Conservation (phyloP, 2,797 vertebrate genomes). For the Pygocentrus nattereri region DNA sequence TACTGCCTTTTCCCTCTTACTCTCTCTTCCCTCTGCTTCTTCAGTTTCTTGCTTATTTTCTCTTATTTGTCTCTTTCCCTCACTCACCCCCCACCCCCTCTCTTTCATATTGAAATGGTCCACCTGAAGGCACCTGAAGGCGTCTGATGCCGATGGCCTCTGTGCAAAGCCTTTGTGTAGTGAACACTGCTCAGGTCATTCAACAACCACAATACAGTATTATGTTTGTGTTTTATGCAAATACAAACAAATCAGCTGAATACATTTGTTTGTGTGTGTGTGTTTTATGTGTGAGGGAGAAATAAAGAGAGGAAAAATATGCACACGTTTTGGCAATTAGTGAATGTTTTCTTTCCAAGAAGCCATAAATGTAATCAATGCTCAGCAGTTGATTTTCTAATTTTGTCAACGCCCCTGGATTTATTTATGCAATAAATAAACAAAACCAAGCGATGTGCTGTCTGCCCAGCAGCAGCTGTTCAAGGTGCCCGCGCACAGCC, state of each 20-base stretch:
- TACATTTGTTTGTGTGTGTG: constrained; percentile 7
- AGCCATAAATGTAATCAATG: constrained; percentile 51
- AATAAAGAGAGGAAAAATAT: neutral
- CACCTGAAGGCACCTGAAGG: constrained; percentile 42
- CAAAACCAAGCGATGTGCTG: neutral
- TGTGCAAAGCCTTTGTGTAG: constrained; percentile 25
- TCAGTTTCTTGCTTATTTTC: neutral
- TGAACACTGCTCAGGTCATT: constrained; percentile 28
- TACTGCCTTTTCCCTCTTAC: neutral
- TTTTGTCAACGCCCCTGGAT: constrained; percentile 24
- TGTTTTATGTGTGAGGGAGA: neutral
- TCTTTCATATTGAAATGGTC: constrained; percentile 32
- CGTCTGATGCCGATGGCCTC: neutral
- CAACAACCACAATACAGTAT: constrained; percentile 37
- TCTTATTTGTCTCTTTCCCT: neutral
- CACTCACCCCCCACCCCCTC: neutral
- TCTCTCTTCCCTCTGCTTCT: neutral
- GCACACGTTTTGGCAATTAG: neutral
- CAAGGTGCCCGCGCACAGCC: neutral
- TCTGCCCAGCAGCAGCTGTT: neutral
- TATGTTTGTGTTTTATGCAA: constrained; percentile 51
- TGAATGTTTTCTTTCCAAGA: constrained; percentile 21
- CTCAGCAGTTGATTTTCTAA: constrained; percentile 19
- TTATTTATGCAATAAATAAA: neutral
- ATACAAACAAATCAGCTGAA: constrained; percentile 25